These are phyloP conservation scores for Gila robusta DNA, from an alignment of 2,797 vertebrate genomes.

Conservation along the genomic window DNA sequence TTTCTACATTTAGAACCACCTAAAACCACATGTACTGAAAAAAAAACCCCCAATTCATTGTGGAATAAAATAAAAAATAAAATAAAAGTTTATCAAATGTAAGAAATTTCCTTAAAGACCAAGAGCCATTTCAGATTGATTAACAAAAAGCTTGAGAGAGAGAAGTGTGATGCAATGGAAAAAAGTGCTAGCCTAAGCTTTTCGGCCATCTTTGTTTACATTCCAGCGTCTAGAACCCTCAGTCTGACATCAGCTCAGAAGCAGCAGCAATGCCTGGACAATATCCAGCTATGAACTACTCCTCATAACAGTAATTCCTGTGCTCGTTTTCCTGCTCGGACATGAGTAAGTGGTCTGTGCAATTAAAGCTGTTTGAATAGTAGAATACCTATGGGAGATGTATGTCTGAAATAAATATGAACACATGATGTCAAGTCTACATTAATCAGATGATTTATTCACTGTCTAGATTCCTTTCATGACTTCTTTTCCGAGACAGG, in stretches of 20 bases:
- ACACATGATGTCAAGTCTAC: conserved; percentile 44
- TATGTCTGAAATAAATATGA: conserved; percentile 41
- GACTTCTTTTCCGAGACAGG: background rate
- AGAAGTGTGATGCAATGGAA: conserved; percentile 39
- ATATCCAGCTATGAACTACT: conserved; percentile 68
- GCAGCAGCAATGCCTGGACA: conserved; percentile 63
- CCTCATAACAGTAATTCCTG: conserved; percentile 67
- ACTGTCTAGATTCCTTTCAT: background rate
- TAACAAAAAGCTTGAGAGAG: background rate
- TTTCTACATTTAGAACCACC: background rate
- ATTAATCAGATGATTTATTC: background rate
- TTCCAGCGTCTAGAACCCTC: conserved; percentile 77
- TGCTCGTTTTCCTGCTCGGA: conserved; percentile 65
- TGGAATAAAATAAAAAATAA: background rate
- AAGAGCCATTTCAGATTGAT: conserved; percentile 17
- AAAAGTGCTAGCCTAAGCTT: conserved; percentile 66
- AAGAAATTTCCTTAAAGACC: background rate
- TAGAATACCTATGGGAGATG: background rate
- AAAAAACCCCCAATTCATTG: background rate
- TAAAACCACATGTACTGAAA: background rate
- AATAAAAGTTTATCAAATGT: background rate
- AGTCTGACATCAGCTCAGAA: conserved; percentile 59
- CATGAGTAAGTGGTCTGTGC: conserved; percentile 61
- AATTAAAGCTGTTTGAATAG: conserved; percentile 55
- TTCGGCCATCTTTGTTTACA: conserved; percentile 82